A percentile compares a stretch with the other conserved stretches of the same genome.
phyloP scores from a whole-genome alignment of 1,140 invertebrate species.

The Eurosta solidaginis region DNA sequence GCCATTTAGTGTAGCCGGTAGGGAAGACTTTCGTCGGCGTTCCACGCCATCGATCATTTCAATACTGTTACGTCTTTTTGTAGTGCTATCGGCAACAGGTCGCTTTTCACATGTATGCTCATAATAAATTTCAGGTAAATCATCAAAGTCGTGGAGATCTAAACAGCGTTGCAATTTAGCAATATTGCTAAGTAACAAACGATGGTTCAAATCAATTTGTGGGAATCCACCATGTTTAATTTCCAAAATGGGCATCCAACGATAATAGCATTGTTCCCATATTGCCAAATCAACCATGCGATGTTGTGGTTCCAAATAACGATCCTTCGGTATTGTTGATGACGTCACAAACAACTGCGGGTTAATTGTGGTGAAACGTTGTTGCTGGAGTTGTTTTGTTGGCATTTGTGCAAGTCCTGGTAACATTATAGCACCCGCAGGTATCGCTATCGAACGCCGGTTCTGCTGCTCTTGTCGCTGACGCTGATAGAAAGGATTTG shows the following conservation, averaged over 20 bases:
- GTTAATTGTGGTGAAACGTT: slow-evolving; percentile 46
- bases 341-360: slow-evolving; percentile 54
- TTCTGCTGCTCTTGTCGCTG: slow-evolving; percentile 37
- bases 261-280: slow-evolving; percentile 89
- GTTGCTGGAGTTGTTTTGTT: slow-evolving; percentile 28
- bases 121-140: slow-evolving; percentile 51
- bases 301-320: slow-evolving; percentile 62
- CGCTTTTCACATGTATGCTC: slow-evolving; percentile 41
- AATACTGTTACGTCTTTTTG: slow-evolving; percentile 20
- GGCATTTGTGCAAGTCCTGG: slow-evolving; percentile 39
- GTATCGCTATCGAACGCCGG: slow-evolving; percentile 37
- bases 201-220: slow-evolving; percentile 67
- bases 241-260: slow-evolving; percentile 83
- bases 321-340: slow-evolving; percentile 50
- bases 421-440: slow-evolving; percentile 46
- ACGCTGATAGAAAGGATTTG: slow-evolving; percentile 74
- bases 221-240: slow-evolving; percentile 76
- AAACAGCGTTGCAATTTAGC: slow-evolving; percentile 61
- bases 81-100: slow-evolving; percentile 8
- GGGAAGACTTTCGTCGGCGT: slow-evolving; percentile 42
- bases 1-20: slow-evolving; percentile 36
- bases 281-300: slow-evolving; percentile 69
- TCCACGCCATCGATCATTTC: slow-evolving; percentile 56
- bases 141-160: slow-evolving; percentile 50
- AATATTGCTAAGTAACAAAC: slow-evolving; percentile 65